A percentile compares a stretch with the other conserved stretches of the same genome.
These are phyloP conservation scores for Drosophila sulfurigaster DNA, from an alignment of 1,140 invertebrate genomes.

Conservation along the genomic window DNA sequence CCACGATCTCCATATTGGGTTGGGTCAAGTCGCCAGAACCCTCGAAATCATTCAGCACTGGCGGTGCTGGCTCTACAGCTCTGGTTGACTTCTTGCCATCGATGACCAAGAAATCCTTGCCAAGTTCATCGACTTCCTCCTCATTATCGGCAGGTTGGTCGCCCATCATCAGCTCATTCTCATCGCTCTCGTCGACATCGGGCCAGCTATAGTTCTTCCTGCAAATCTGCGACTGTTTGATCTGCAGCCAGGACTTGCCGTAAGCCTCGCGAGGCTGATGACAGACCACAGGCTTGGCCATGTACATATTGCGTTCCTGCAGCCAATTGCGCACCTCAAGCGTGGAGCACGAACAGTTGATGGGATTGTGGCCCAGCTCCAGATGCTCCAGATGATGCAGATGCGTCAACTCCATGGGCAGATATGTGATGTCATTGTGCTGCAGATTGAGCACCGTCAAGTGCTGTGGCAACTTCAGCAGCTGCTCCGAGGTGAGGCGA, in stretches of 20 bases:
- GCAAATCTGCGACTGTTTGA: constrained; percentile 86
- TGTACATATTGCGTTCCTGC: constrained; percentile 85
- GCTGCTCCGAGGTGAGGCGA: constrained; percentile 85
- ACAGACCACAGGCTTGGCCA: constrained; percentile 86
- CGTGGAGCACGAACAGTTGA: constrained; percentile 88
- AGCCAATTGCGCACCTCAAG: constrained; percentile 86
- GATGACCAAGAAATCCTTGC: constrained; percentile 68
- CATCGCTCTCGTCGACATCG: constrained; percentile 51
- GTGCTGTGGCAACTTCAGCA: constrained; percentile 86
- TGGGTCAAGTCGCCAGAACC: constrained; percentile 78
- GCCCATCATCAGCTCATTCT: constrained; percentile 87
- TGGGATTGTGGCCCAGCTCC: constrained; percentile 86
- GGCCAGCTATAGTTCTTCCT: constrained; percentile 69
- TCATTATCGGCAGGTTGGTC: constrained; percentile 86
- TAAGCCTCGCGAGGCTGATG: constrained; percentile 85
- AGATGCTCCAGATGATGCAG: constrained; percentile 86
- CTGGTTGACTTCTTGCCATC: constrained; percentile 37
- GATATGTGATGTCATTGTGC: constrained; percentile 86
- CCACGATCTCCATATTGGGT: constrained; percentile 61
- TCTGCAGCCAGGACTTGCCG: constrained; percentile 86
- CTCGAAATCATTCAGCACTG: constrained; percentile 69
- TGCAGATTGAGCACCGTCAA: constrained; percentile 88
- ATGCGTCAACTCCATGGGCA: constrained; percentile 86
- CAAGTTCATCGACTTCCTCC: constrained; percentile 85
- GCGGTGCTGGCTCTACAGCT: constrained; percentile 16